These are phyloP conservation scores for Aplodontia rufa DNA, from an alignment of 2,113 vertebrate genomes.

Conservation along the genomic window DNA sequence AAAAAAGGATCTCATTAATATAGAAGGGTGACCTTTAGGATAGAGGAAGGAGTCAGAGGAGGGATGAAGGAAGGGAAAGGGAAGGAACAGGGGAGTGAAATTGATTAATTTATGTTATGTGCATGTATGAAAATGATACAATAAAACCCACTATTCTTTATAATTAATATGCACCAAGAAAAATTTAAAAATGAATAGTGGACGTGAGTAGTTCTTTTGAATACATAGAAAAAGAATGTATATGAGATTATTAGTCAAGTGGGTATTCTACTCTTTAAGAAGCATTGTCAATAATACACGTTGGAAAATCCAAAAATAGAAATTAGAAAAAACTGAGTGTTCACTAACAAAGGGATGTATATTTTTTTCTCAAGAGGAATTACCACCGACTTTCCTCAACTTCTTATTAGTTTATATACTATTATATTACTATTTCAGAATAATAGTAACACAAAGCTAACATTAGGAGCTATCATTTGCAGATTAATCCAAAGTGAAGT, in stretches of 20 bases:
- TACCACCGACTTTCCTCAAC: background rate
- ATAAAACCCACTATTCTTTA: background rate
- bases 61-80: background rate
- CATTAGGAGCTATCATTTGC: background rate
- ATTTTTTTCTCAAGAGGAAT: background rate
- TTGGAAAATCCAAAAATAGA: background rate
- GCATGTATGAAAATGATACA: background rate
- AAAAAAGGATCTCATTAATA: no score
- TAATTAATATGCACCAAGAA: background rate
- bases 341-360: background rate
- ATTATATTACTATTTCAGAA: background rate
- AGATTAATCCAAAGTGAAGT: background rate
- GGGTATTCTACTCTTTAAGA: background rate
- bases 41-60: background rate
- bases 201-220: background rate
- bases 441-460: background rate
- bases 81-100: background rate
- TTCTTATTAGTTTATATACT: background rate
- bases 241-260: background rate
- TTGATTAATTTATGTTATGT: background rate
- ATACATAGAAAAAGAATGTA: background rate
- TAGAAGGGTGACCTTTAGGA: background rate
- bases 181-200: background rate
- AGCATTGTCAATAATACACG: background rate
- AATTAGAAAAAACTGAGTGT: background rate